These are phyloP conservation scores for Camelus dromedarius DNA, from an alignment of 2,113 vertebrate genomes.

Conservation along the genomic window DNA sequence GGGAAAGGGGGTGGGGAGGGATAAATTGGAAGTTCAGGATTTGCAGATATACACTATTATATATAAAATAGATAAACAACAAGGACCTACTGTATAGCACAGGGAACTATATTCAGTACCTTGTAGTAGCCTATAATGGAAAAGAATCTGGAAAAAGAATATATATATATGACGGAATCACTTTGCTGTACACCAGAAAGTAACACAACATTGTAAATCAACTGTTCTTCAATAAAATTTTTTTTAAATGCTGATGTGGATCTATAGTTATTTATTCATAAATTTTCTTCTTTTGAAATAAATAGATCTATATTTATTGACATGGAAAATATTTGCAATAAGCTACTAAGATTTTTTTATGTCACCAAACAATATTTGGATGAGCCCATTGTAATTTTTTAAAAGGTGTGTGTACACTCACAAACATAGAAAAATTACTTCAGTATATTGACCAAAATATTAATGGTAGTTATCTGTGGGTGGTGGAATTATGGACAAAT, in stretches of 20 bases:
- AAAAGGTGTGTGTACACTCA: background rate
- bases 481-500: conserved; percentile 26
- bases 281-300: conserved; percentile 31
- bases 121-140: too few species aligned
- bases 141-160: too few species aligned
- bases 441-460: background rate
- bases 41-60: too few species aligned
- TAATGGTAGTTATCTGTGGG: background rate
- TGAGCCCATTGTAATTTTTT: background rate
- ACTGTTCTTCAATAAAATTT: too few species aligned
- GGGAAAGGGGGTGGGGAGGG: too few species aligned
- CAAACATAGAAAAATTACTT: conserved; percentile 28
- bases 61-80: too few species aligned
- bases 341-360: conserved; percentile 29
- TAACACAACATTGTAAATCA: too few species aligned
- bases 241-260: background rate
- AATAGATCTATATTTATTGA: background rate
- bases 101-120: too few species aligned
- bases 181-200: too few species aligned
- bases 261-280: conserved; percentile 21
- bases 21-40: too few species aligned
- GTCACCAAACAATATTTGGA: background rate
- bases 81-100: too few species aligned
- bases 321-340: background rate
- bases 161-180: too few species aligned